A percentile compares a stretch with the other conserved stretches of the same genome.
Evolutionary conservation across 2,797 vertebrate genomes (phyloP).

Genomic region (Lithobates pipiens): DNA sequence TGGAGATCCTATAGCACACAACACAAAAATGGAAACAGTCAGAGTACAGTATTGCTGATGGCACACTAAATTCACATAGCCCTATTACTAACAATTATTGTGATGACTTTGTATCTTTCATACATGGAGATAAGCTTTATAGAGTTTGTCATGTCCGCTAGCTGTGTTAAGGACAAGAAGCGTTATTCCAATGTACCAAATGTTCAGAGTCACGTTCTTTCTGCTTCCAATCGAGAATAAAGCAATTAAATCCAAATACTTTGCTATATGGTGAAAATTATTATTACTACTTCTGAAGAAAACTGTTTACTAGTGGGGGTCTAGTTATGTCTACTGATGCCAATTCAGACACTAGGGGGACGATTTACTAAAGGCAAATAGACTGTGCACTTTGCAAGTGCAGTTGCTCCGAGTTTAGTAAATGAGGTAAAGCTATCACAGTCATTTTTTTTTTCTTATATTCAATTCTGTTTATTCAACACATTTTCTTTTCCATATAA

Average conservation of each 20-base stretch:
- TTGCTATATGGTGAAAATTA: neutral
- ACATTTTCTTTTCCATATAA: too few relatives aligned
- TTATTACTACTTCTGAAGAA: too few relatives aligned
- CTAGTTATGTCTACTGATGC: too few relatives aligned
- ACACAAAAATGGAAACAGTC: too few relatives aligned
- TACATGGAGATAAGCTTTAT: constrained; percentile 42
- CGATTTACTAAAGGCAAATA: too few relatives aligned
- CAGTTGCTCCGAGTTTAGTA: too few relatives aligned
- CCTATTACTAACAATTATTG: constrained; percentile 49
- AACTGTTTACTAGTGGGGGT: too few relatives aligned
- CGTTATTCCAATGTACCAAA: neutral
- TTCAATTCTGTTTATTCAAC: too few relatives aligned
- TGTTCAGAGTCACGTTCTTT: neutral
- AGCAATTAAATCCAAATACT: neutral
- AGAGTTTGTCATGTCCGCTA: constrained; percentile 43
- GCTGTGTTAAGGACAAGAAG: constrained; percentile 36
- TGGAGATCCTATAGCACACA: constrained; percentile 6
- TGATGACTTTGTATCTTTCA: constrained; percentile 44
- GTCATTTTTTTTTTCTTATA: too few relatives aligned
- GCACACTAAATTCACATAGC: constrained; percentile 3
- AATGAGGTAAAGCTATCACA: too few relatives aligned
- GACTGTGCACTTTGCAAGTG: too few relatives aligned
- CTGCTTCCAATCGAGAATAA: constrained; percentile 6
- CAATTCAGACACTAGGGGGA: too few relatives aligned
- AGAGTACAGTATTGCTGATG: constrained; percentile 26